Evolutionary conservation across 2,113 vertebrate species (phyloP).

Genomic region (Crotophaga sulcirostris): DNA sequence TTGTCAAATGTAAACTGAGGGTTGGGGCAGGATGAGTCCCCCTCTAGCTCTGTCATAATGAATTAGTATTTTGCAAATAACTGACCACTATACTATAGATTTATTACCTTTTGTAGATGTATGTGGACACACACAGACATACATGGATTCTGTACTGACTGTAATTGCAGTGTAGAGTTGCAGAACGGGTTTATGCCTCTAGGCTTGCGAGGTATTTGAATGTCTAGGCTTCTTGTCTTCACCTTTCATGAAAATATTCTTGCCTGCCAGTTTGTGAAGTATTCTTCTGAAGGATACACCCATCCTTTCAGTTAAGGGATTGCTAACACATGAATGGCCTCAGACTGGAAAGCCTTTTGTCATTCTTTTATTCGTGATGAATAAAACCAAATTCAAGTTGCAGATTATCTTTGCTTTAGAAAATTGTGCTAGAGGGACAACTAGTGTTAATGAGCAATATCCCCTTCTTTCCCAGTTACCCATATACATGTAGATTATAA

Average conservation of each 20-base stretch:
- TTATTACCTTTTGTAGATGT: conserved; percentile 22
- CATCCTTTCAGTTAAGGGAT: not conserved
- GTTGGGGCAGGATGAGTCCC: not conserved
- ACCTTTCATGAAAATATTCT: conserved; percentile 63
- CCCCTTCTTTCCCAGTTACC: conserved; percentile 11
- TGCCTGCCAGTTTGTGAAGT: conserved; percentile 55
- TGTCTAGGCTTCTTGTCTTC: conserved; percentile 71
- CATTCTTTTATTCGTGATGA: conserved; percentile 52
- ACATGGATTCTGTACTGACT: not conserved
- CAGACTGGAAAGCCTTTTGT: conserved; percentile 30
- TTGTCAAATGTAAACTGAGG: conserved; percentile 23
- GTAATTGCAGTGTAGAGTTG: conserved; percentile 41
- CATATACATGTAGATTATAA: conserved; percentile 34
- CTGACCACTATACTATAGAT: conserved; percentile 18
- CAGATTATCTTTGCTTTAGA: conserved; percentile 62
- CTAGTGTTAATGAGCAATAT: conserved; percentile 62
- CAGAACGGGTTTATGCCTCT: conserved; percentile 66
- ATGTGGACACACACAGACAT: not conserved
- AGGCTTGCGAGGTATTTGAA: conserved; percentile 46
- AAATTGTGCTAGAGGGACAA: conserved; percentile 35
- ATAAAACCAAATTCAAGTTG: conserved; percentile 58
- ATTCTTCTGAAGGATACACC: conserved; percentile 40
- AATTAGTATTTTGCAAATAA: conserved; percentile 67
- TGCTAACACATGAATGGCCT: conserved; percentile 13
- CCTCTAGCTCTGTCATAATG: conserved; percentile 40